Evolutionary conservation across 2,888 invertebrate species (phyloP), one percentile per base, ranked within the genome.

Genomic region (Furcula furcula): DNA sequence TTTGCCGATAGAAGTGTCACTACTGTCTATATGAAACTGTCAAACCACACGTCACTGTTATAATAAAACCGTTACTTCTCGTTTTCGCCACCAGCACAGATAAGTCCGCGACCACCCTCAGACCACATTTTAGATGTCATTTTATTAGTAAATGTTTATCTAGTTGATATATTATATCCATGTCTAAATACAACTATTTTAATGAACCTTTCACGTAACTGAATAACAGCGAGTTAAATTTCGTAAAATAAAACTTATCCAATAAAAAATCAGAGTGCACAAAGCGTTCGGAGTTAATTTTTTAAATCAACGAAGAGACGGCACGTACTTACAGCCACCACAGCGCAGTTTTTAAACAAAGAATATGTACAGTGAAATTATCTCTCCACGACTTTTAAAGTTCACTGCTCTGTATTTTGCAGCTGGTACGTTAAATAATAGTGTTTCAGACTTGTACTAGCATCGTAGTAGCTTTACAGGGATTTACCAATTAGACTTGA

Each of bases 221-320:
- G n/a, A n/a, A n/a, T n/a, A 23, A 23, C 11, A 12, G 4, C 9
- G 4, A 12, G 7, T 7, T 23, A 23, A 16, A 16, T 3, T 3
- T 15, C 14, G 16, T n/a, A 6, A n/a, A 23, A 16, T 11, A 15
- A 22, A 31, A 16, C 23, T 22, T 16, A 16, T 11, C 23, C 25
- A 31, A 12, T 31, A 23, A 15, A 29, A 29, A 29, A 18, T 15
- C 9, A 4, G 18, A 18, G 11, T 18, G 18, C 12, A 23, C 23
- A 23, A 23, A 30, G 21, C 3, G 23, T 12, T 12, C 23, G 7
- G 12, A 12, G 23, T 23, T 23, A 23, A 23, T 19, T 10, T 19
- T 32, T 32, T 26, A 32, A 32, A 26, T 26, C 32, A 32, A 26
- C 23, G 23, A 13, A 9, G 19, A 26, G 14, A 26, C 26, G 26